phyloP scores from a whole-genome alignment of 1,140 invertebrate species.

The Rhyzopertha dominica region DNA sequence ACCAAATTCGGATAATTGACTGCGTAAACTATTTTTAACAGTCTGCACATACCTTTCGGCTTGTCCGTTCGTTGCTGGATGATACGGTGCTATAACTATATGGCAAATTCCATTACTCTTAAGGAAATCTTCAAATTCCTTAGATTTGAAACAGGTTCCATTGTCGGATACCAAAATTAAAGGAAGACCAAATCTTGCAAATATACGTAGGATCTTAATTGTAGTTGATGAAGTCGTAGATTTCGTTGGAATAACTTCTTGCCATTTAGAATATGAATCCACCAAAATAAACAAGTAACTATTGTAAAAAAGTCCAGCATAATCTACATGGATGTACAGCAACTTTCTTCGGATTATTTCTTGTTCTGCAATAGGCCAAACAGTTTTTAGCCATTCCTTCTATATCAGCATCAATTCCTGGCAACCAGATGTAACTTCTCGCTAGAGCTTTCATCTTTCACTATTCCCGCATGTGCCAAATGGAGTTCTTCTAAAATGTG shows the following conservation, averaged over 20 bases:
- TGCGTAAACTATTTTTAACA: no score
- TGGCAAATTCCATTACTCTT: constrained; percentile 31
- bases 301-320: not conserved
- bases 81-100: constrained; percentile 31
- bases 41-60: constrained; percentile 40
- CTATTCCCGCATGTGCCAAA: constrained; percentile 18
- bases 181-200: constrained; percentile 3
- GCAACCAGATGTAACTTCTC: constrained; percentile 13
- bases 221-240: constrained; percentile 1
- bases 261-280: constrained; percentile 41
- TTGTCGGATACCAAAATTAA: no score
- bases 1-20: no score
- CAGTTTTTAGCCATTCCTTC: no score
- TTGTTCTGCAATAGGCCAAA: no score
- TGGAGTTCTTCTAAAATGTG: no score
- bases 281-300: constrained; percentile 35
- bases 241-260: constrained; percentile 26
- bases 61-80: constrained; percentile 40
- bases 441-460: constrained; percentile 21
- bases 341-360: no score
- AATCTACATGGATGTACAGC: no score
- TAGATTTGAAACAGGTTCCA: no score
- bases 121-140: not conserved
- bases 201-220: constrained; percentile 14
- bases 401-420: not conserved